phyloP scores from a whole-genome alignment of 2,888 invertebrate species.

The Drosophila mimetica region DNA sequence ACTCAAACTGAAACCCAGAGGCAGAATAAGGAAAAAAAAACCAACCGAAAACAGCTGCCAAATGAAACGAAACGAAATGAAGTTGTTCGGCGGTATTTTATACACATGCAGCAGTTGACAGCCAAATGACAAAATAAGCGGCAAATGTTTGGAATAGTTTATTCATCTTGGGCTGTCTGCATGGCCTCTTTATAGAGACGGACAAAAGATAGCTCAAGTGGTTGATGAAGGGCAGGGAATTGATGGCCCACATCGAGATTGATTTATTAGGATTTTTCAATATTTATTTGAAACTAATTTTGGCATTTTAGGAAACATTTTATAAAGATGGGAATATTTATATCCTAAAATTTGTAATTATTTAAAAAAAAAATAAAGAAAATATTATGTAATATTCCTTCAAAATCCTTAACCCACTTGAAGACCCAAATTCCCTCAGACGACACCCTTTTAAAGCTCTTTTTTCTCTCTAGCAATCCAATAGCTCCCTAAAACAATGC shows the following conservation, averaged over 20 bases:
- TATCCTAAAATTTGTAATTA: too few species aligned
- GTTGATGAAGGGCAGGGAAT: constrained; percentile 2
- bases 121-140: constrained; percentile 75
- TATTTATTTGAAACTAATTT: neutral
- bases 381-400: neutral
- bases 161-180: constrained; percentile 17
- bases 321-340: too few species aligned
- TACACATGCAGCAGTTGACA: constrained; percentile 61
- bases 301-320: neutral
- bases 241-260: constrained; percentile 21
- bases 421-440: constrained; percentile 3
- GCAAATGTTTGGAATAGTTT: constrained; percentile 70
- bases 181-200: constrained; percentile 17
- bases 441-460: constrained; percentile 12
- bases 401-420: neutral
- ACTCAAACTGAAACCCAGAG: neutral
- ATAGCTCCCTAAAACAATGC: constrained; percentile 65
- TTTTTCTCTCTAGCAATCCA: constrained; percentile 19
- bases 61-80: constrained; percentile 62
- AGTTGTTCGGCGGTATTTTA: constrained; percentile 62
- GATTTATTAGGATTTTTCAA: constrained; percentile 19
- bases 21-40: constrained; percentile 20
- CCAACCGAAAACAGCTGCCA: constrained; percentile 72
- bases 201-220: constrained; percentile 30
- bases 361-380: too few species aligned